Base-by-base conservation (phyloP, 2,888 invertebrate species). In the Gari tellinella region DNA sequence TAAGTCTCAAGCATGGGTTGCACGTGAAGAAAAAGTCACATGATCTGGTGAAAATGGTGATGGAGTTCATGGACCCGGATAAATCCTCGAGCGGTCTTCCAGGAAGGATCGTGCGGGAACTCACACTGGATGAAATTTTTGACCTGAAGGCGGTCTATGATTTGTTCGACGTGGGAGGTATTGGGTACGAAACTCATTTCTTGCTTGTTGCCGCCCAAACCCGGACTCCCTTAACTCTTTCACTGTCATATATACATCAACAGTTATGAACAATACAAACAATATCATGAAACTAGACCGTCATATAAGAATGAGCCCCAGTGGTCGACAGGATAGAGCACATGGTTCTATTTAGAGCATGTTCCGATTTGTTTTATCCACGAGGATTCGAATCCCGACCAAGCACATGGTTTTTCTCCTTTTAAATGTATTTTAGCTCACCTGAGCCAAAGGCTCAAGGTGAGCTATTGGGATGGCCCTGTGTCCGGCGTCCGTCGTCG, bases 81-180 rank as follows among this genome's bases (percentile, higher is more conserved):
- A 70, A 74, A 26, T 57, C 72, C 25, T 57, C 78, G 7, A 78
- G 69, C 25, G 80, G 81, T 17, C 67, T 87, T 1, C 86, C 87
- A 0, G 81, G 80, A 12, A 68, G 81, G 23, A 77, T 88, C 25
- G 69, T 74, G 2, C 62, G 76, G 26, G 79, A 78, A 25, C 64
- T 88, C 15, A 86, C 86, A 19, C 53, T 76, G 4, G 74, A 81
- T 7, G 88, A 88, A 68, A 87, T 88, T 21, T 53, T 77, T 41
- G 88, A 88, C 61, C 68, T 88, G 7, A 81, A 83, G 60, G 62
- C 78, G 31, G 78, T 86, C 23, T 88, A 85, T 69, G 86, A 84
- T 62, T 74, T 88, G 75, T 88, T 85, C 69, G 88, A 88, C 45
- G 81, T 81, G 17, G 83, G 84, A 19, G 82, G 84, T 21, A 82